Conservation (phyloP, 2,888 invertebrate genomes). For the Meteorus cinctellus region DNA sequence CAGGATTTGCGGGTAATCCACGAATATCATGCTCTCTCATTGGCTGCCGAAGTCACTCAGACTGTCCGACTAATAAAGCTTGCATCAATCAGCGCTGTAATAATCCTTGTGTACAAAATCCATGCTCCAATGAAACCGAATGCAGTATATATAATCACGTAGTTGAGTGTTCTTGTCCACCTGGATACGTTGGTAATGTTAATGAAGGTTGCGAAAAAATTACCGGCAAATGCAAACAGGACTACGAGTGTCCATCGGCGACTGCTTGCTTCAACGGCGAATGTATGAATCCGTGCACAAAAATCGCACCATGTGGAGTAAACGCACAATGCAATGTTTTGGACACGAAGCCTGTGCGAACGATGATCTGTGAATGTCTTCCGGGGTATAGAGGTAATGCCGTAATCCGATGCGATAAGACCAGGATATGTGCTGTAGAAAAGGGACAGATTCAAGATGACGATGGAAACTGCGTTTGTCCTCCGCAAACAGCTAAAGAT, state of each 20-base stretch:
- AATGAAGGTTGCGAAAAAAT: slow-evolving; percentile 78
- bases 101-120: slow-evolving; percentile 83
- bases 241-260: slow-evolving; percentile 88
- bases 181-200: slow-evolving; percentile 81
- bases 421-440: slow-evolving; percentile 79
- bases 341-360: slow-evolving; percentile 88
- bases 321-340: slow-evolving; percentile 87
- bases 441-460: slow-evolving; percentile 81
- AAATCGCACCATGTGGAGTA: slow-evolving; percentile 86
- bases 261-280: slow-evolving; percentile 87
- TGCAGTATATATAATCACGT: slow-evolving; percentile 86
- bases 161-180: slow-evolving; percentile 87
- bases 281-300: slow-evolving; percentile 89
- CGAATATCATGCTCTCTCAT: slow-evolving; percentile 82
- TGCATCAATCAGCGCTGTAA: slow-evolving; percentile 88
- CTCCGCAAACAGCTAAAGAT: slow-evolving; percentile 84
- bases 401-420: slow-evolving; percentile 85
- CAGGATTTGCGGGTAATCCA: slow-evolving; percentile 88
- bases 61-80: slow-evolving; percentile 87
- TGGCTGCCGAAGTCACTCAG: slow-evolving; percentile 86
- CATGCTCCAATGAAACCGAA: slow-evolving; percentile 83
- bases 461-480: slow-evolving; percentile 83
- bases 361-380: slow-evolving; percentile 91
- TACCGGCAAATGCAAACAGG: slow-evolving; percentile 79
- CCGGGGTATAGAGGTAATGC: slow-evolving; percentile 92